Evolutionary conservation across 2,888 invertebrate genomes (phyloP), one percentile per base, ranked within the genome.

Genomic region (Phorcus lineatus): DNA sequence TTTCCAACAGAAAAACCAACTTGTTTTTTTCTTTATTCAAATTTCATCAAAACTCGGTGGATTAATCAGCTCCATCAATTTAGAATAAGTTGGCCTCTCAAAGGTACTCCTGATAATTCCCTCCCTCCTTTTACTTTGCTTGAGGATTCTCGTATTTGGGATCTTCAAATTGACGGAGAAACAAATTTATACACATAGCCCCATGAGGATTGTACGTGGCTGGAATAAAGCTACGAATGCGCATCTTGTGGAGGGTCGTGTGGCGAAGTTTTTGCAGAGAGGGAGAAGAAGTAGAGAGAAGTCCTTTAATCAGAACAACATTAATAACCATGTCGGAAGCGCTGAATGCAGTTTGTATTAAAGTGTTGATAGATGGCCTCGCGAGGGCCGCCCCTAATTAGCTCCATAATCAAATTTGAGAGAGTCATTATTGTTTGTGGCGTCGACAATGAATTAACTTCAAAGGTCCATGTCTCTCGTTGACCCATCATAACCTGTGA

Each of bases 321-420:
- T 85, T 86, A 86, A 88, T 85, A 87, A 86, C 86, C 79, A 82
- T 86, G 83, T 82, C 79, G 77, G 74, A 81, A 74, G 78, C 82
- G 82, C 83, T 83, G 86, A 85, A 85, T 86, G 85, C 85, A 86
- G 83, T 82, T 79, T 81, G 86, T 84, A 86, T 86, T 85, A 85
- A 85, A 85, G 80, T 82, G 85, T 81, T 88, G 88, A 87, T 88
- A 77, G 85, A 88, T 86, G 82, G 87, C 80, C 85, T 84, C 86
- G 81, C 54, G 80, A 86, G 85, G 86, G 85, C 84, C 84, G 74
- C 53, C 75, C 85, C 85, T 87, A 86, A 88, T 87, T 85, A 86
- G 82, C 81, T 75, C 84, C 81, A 84, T 88, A 88, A 88, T 88
- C 87, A 88, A 88, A 88, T 88, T 88, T 85, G 85, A 86, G 84